Evolutionary conservation across 2,113 vertebrate genomes (phyloP).

Genomic region (Etia nguti): DNA sequence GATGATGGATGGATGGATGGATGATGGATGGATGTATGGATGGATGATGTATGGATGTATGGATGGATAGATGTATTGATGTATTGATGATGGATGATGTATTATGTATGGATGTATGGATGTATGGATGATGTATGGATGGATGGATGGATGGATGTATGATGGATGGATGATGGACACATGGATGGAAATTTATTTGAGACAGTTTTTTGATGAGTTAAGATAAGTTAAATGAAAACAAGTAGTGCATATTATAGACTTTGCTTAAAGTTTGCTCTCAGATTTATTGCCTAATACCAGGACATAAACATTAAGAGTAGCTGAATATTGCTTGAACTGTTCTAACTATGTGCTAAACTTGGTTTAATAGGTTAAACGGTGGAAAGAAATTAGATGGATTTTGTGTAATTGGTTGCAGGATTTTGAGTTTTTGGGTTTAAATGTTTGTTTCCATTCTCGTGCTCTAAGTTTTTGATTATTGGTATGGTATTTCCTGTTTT

Average conservation of each 20-base stretch:
- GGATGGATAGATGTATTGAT: background rate
- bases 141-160: background rate
- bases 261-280: background rate
- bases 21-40: too few species aligned
- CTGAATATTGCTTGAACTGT: background rate
- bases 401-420: background rate
- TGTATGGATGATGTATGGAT: too few species aligned
- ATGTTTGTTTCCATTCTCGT: background rate
- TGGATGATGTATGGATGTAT: too few species aligned
- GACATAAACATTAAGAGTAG: too few species aligned
- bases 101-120: too few species aligned
- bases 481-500: background rate
- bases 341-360: background rate
- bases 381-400: background rate
- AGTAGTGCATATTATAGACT: background rate
- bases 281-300: background rate
- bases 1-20: too few species aligned
- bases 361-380: background rate
- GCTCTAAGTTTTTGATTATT: background rate
- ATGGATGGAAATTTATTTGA: background rate
- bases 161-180: too few species aligned
- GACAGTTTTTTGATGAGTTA: background rate
- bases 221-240: background rate
- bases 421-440: background rate
- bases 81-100: accelerated